Conservation (phyloP, 2,113 vertebrate species). For the Arvicanthis niloticus region DNA sequence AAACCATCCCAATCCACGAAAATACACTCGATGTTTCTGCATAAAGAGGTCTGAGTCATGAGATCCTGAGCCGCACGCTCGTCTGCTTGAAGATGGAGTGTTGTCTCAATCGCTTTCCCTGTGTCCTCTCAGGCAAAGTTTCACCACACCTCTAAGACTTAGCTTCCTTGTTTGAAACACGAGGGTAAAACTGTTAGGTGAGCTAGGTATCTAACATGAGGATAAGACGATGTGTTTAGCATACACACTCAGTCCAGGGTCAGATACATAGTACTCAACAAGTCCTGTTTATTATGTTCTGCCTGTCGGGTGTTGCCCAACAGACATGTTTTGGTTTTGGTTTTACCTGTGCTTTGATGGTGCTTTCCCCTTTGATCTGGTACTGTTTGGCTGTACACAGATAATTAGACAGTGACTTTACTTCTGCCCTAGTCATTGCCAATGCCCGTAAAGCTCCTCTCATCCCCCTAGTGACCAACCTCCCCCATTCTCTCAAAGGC, state of each 20-base stretch:
- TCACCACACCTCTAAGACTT: background rate
- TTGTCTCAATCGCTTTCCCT: background rate
- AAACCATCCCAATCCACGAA: background rate
- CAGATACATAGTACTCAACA: background rate
- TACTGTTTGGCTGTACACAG: background rate
- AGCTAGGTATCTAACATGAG: background rate
- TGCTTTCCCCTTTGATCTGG: background rate
- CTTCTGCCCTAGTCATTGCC: background rate
- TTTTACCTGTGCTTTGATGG: background rate
- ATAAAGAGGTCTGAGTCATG: background rate
- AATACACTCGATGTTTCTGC: background rate
- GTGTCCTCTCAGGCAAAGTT: background rate
- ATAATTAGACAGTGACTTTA: background rate
- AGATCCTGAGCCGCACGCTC: background rate
- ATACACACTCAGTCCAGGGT: background rate
- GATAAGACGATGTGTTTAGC: background rate
- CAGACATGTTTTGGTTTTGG: background rate
- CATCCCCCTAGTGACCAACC: background rate
- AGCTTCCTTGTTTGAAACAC: slow-evolving; percentile 42
- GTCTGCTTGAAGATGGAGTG: background rate
- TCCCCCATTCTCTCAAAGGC: background rate
- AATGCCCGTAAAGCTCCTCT: background rate
- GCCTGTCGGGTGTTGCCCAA: background rate
- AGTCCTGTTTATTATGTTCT: background rate
- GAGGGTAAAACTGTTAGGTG: background rate